A percentile compares a stretch with the other conserved stretches of the same genome.
These are phyloP conservation scores for Rhopilema esculentum DNA, from an alignment of 30 jellyfish, hydroid and myxozoan species.

Conservation along the genomic window DNA sequence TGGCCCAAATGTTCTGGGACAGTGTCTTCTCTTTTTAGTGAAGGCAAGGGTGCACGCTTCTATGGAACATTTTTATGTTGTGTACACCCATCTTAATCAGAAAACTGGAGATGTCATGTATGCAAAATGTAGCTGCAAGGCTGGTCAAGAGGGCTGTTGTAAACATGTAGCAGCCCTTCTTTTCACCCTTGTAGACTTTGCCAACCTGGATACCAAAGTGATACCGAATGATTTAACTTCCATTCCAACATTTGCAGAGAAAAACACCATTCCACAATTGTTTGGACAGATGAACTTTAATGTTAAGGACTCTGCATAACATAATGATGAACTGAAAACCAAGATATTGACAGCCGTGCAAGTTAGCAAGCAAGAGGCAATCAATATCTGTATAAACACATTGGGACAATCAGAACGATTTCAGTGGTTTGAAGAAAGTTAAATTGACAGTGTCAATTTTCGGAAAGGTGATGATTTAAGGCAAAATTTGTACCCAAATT, in stretches of 20 bases:
- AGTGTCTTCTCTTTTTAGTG: background rate
- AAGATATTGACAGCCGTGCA: background rate
- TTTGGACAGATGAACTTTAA: background rate
- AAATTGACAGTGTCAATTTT: slow-evolving; percentile 61
- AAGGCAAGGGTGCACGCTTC: slow-evolving; percentile 57
- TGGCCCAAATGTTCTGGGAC: too few species aligned
- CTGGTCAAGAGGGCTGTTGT: slow-evolving; percentile 54
- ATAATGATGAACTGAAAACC: background rate
- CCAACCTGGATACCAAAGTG: background rate
- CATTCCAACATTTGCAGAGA: slow-evolving; percentile 3
- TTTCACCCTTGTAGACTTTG: slow-evolving; percentile 15
- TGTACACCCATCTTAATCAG: slow-evolving; percentile 4
- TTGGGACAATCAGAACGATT: slow-evolving; percentile 4
- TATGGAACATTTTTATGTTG: background rate
- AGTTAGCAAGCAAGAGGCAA: slow-evolving; percentile 1
- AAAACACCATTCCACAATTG: background rate
- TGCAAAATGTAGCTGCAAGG: slow-evolving; percentile 46
- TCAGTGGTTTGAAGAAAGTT: slow-evolving; percentile 54
- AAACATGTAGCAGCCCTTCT: slow-evolving; percentile 28
- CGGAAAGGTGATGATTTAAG: slow-evolving; percentile 34
- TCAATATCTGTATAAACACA: slow-evolving; percentile 16
- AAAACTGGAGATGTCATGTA: slow-evolving; percentile 7
- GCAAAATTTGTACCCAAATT: background rate
- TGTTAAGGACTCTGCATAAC: background rate
- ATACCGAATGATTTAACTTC: slow-evolving; percentile 44